Evolutionary conservation across 2,113 vertebrate species (phyloP), one percentile per base, ranked within the genome.

Genomic region (Myodes glareolus): DNA sequence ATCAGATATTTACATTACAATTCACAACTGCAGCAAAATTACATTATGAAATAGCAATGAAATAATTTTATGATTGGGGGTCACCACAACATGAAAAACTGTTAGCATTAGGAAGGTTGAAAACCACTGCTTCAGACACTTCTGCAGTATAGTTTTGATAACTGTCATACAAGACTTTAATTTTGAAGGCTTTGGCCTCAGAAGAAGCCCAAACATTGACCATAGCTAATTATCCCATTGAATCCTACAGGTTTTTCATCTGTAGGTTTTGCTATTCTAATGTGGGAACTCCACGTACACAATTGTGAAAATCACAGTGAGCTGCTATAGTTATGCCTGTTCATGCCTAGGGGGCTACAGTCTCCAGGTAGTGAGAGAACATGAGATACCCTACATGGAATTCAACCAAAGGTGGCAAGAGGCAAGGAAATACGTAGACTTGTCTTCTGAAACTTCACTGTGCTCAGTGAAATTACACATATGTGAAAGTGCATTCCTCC

Each of bases 401-500:
- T 85, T 39, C 88, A 80, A 84, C 13, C 80, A 68, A 87, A 73
- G 8, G 27, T 47, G 82, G 72, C 36, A 81, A 61, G 23, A 55
- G 6, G 3, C 3, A 13, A 6, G 16, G 25, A 89, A 70, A 93
- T 25, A 93, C 11, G 23, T 5, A 45, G 36, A 75, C 47, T 58
- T 91, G 16, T 3, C 21, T 91, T 70, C 10, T 21, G 45, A 63
- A 90, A 55, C 31, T 61, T 45, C 5, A 16, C 16, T 27, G 33
- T 76, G 29, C 61, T 92, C 50, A 52, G 27, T 47, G 21, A 84
- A 87, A 88, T 90, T 33, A 70, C 21, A 11, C 58, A 75, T 85
- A 50, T 14, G 17, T 23, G 36, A 72, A 93, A 45, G 27, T 50
- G 27, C 94, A 90, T 97, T 95, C 77, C 91, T 91, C 72, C 85